Evolutionary conservation across 2,888 invertebrate genomes (phyloP).

Genomic region (Thera obeliscata): DNA sequence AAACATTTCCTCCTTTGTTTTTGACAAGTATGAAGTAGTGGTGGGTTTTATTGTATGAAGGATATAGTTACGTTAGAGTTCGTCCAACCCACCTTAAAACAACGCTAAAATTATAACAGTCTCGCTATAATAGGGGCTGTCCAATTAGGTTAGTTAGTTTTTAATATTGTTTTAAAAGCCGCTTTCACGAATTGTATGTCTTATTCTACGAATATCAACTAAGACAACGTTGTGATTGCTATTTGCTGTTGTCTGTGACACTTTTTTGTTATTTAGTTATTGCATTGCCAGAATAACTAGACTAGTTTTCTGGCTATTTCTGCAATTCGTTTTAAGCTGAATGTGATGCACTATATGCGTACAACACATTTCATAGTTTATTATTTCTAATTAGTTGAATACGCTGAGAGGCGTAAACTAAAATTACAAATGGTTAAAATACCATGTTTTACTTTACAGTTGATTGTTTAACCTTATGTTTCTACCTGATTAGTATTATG

Average conservation of each 20-base stretch:
- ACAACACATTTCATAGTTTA: too few species aligned
- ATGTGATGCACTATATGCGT: neutral
- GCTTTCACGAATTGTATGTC: neutral
- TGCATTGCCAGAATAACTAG: neutral
- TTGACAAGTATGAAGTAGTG: too few species aligned
- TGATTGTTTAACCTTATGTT: constrained; percentile 12
- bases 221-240: neutral
- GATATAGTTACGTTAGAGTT: too few species aligned
- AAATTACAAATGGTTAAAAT: constrained; percentile 1
- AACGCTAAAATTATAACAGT: neutral
- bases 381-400: neutral
- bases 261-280: neutral
- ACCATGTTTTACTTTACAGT: constrained; percentile 15
- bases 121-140: neutral
- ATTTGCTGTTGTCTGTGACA: neutral
- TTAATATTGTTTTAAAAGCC: neutral
- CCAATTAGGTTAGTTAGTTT: too few species aligned
- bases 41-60: too few species aligned
- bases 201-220: neutral
- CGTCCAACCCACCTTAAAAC: too few species aligned
- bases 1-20: too few species aligned
- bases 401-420: neutral
- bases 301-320: too few species aligned
- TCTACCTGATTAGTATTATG: constrained; percentile 1
- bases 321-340: neutral